These are phyloP conservation scores for Charanyca ferruginea DNA, from an alignment of 2,888 invertebrate genomes.

Conservation along the genomic window DNA sequence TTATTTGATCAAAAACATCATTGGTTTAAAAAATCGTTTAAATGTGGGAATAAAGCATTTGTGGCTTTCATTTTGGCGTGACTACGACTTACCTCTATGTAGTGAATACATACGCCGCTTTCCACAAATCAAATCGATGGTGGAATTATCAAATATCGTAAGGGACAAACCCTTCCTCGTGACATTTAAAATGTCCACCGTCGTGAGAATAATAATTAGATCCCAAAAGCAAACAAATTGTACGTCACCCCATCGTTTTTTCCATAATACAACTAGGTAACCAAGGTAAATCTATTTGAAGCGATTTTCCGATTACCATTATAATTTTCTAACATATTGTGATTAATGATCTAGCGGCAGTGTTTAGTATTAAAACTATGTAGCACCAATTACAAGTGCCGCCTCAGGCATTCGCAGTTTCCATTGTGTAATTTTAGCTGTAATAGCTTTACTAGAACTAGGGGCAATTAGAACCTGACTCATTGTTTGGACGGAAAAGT, in stretches of 20 bases:
- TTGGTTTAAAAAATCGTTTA: too few relatives aligned
- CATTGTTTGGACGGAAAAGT: slow-evolving; percentile 38
- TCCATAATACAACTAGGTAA: slow-evolving; percentile 24
- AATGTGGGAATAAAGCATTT: too few relatives aligned
- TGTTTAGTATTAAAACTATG: slow-evolving; percentile 24
- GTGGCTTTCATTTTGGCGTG: too few relatives aligned
- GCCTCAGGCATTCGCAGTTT: slow-evolving; percentile 42
- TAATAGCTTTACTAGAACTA: slow-evolving; percentile 49
- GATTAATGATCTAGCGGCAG: slow-evolving; percentile 47
- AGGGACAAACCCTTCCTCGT: too few relatives aligned
- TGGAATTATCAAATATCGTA: too few relatives aligned
- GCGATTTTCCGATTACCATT: slow-evolving; percentile 53
- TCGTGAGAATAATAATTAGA: background rate
- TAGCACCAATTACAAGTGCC: slow-evolving; percentile 21
- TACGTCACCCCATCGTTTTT: slow-evolving; percentile 46
- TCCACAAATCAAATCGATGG: background rate
- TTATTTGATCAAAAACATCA: too few relatives aligned
- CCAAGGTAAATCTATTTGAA: slow-evolving; percentile 30
- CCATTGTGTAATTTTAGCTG: slow-evolving; percentile 50
- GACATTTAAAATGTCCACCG: too few relatives aligned
- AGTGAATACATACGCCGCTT: too few relatives aligned
- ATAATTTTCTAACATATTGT: slow-evolving; percentile 35
- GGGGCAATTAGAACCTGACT: slow-evolving; percentile 42
- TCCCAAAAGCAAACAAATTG: slow-evolving; percentile 10
- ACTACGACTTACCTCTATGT: background rate